Evolutionary conservation across 2,113 vertebrate species (phyloP).

Genomic region (Zapornia atra): DNA sequence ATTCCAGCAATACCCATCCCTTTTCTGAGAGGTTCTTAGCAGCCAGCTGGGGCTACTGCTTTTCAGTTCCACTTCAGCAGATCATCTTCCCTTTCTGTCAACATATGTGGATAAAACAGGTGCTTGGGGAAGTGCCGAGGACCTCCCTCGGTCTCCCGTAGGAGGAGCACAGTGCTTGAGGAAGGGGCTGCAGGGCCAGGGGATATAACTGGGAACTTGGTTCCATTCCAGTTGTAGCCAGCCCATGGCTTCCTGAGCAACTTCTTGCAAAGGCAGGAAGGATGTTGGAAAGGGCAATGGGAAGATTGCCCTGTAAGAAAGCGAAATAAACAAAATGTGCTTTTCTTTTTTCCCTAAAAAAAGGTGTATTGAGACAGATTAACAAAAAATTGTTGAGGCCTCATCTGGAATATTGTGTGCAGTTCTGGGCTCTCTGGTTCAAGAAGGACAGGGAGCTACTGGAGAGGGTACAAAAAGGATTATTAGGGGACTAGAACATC

Average conservation of each 20-base stretch:
- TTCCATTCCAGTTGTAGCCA: not conserved
- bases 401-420: too few relatives aligned
- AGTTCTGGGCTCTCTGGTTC: too few relatives aligned
- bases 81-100: not conserved
- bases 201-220: not conserved
- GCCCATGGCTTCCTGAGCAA: not conserved
- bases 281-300: not conserved
- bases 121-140: not conserved
- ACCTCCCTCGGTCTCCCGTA: not conserved
- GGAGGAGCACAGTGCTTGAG: not conserved
- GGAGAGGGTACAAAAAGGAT: too few relatives aligned
- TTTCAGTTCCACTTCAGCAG: not conserved
- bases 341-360: rapidly evolving
- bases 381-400: not conserved
- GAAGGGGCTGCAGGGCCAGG: not conserved
- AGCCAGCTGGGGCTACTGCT: not conserved
- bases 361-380: not conserved
- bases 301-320: not conserved
- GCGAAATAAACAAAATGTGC: not conserved
- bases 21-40: not conserved
- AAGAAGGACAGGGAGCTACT: too few relatives aligned
- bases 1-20: not conserved
- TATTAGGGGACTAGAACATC: too few relatives aligned
- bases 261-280: not conserved
- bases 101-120: not conserved